Conservation (phyloP, 30 jellyfish, hydroid and myxozoan genomes). For the Phacellophora camtschatica region DNA sequence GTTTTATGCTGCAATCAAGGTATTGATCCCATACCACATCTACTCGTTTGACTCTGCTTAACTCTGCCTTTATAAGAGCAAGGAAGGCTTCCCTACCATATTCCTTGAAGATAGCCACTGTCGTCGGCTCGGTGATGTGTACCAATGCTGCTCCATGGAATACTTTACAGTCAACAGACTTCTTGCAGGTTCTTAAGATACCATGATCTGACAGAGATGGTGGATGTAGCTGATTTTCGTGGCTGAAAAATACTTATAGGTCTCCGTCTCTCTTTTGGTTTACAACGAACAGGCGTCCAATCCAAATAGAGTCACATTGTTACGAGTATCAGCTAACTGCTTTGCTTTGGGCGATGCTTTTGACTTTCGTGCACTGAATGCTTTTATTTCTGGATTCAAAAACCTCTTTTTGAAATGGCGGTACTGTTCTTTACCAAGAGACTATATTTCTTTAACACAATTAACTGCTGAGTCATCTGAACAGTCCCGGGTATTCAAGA, state of each 20-base stretch:
- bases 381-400: neutral
- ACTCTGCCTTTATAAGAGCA: neutral
- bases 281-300: slow-evolving; percentile 50
- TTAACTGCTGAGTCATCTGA: neutral
- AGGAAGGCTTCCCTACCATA: slow-evolving; percentile 25
- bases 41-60: neutral
- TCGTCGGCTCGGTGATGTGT: slow-evolving; percentile 28
- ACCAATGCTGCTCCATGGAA: slow-evolving; percentile 47
- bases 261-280: slow-evolving; percentile 47
- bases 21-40: slow-evolving; percentile 29
- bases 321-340: slow-evolving; percentile 20
- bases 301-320: slow-evolving; percentile 34
- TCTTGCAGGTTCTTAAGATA: slow-evolving; percentile 8
- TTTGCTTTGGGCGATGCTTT: neutral
- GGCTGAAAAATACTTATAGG: slow-evolving; percentile 25
- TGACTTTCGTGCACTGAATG: neutral
- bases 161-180: slow-evolving; percentile 4
- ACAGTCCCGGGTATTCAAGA: neutral
- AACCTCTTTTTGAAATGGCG: neutral
- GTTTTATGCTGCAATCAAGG: slow-evolving; percentile 5
- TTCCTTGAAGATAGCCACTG: slow-evolving; percentile 7
- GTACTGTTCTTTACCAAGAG: slow-evolving; percentile 34
- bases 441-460: neutral
- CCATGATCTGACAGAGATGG: slow-evolving; percentile 54
- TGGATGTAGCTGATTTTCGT: slow-evolving; percentile 16